These are phyloP conservation scores for Coluber constrictor DNA, from an alignment of 2,797 vertebrate genomes.

Conservation along the genomic window DNA sequence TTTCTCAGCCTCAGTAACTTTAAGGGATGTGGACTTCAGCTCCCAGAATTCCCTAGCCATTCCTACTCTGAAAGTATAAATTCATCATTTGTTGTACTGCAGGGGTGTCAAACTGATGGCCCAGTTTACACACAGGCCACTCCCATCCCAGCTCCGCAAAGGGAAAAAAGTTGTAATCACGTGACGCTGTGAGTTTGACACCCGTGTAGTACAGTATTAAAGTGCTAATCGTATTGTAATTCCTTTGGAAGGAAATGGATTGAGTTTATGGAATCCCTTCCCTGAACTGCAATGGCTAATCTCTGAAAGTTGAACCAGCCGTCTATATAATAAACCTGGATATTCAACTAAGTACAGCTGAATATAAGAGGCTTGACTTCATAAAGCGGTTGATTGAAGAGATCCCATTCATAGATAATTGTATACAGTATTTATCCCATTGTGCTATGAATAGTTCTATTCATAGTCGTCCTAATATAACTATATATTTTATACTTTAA, in stretches of 20 bases:
- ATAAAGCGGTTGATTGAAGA: conserved; percentile 29
- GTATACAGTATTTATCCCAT: conserved; percentile 13
- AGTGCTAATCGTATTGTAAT: background rate
- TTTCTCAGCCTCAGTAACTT: background rate
- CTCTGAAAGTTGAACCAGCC: conserved; percentile 40
- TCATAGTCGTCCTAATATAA: background rate
- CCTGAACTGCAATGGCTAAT: background rate
- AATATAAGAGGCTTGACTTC: conserved; percentile 31
- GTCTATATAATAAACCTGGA: conserved; percentile 25
- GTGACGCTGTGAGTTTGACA: no score
- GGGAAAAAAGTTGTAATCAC: no score
- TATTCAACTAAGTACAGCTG: conserved; percentile 43
- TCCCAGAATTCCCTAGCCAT: background rate
- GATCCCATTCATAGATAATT: conserved; percentile 26
- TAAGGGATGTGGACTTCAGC: background rate
- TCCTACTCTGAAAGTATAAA: background rate
- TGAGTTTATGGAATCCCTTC: conserved; percentile 18
- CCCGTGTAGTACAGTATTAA: background rate
- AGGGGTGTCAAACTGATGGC: no score
- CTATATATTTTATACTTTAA: background rate
- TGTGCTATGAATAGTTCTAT: background rate
- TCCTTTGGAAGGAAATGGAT: conserved; percentile 6
- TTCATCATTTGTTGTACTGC: background rate
- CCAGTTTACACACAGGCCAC: no score
- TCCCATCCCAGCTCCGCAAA: no score